Evolutionary conservation across 2,888 invertebrate species (phyloP).

Genomic region (Hymenopus coronatus): DNA sequence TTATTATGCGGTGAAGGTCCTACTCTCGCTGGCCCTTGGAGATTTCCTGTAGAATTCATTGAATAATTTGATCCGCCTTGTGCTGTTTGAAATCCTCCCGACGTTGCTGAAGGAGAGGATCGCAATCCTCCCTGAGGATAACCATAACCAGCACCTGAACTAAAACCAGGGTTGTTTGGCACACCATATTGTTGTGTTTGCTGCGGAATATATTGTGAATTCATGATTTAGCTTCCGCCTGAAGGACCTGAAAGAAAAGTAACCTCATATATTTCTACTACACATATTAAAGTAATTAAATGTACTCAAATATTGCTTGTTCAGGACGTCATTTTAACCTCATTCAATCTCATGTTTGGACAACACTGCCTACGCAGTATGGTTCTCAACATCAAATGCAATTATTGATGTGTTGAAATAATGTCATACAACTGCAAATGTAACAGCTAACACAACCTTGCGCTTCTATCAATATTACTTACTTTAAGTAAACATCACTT

Average conservation of each 20-base stretch:
- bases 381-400: too few species aligned
- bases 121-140: conserved; percentile 12
- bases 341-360: neutral
- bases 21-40: neutral
- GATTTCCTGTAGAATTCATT: neutral
- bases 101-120: conserved; percentile 24
- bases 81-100: conserved; percentile 14
- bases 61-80: neutral
- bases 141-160: conserved; percentile 22
- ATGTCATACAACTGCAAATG: neutral
- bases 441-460: neutral
- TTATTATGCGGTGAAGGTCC: neutral
- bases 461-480: neutral
- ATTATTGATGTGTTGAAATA: too few species aligned
- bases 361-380: neutral
- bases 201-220: conserved; percentile 52
- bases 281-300: neutral
- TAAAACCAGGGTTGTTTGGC: conserved; percentile 36
- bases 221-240: conserved; percentile 45
- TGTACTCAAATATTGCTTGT: neutral
- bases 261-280: neutral
- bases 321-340: conserved; percentile 22
- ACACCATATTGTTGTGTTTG: conserved; percentile 38
- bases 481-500: conserved; percentile 21
- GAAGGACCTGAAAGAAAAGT: conserved; percentile 36